Base-by-base conservation (phyloP, 2,113 vertebrate species). In the Epinephelus fuscoguttatus region DNA sequence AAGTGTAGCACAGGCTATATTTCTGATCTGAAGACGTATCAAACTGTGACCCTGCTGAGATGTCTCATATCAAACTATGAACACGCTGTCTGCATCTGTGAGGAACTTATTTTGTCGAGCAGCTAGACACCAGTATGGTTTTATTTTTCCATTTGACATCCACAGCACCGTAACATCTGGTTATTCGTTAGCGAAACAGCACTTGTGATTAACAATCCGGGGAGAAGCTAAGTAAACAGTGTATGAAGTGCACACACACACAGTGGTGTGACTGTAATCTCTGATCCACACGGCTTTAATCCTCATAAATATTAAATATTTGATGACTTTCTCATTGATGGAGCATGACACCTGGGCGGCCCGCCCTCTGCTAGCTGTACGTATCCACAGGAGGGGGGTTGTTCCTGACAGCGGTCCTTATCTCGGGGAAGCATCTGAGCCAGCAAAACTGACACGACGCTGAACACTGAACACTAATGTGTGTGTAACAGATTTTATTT, bases 281-380 rank as follows among this genome's bases (percentile, higher is more conserved):
- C 67, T 88, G 87, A 86, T 84, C 79, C 80, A 69, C 83, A 74
- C 57, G 8, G 57, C 79, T 80, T 86, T 90, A 92, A 92, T 93
- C 90, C 90, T 89, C 90, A 92, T 87, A 82, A 92, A 91, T 94
- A 90, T 85, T 92, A 80, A 91, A 94, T 91, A 91, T 91, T 92
- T 93, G 72, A 92, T 93, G 92, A 91, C 90, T 92, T 84, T 79
- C 76, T 90, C 90, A 87, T 85, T 92, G 92, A 94, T 92, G 79
- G 59, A 88, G 91, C 81, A 78, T 79, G 92, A 89, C 84, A 92
- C 93, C 94, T 87, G 90, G 88, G 84, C 47, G 3, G 90, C 74
- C 85, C 23, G 47, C 84, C 76, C 84, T 82, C 84, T 68, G 80
- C 75, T 84, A 8, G 57, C 81, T 73, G 47, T 71, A 64, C n/a